Evolutionary conservation across 2,113 vertebrate genomes (phyloP).

Genomic region (Callospermophilus lateralis): DNA sequence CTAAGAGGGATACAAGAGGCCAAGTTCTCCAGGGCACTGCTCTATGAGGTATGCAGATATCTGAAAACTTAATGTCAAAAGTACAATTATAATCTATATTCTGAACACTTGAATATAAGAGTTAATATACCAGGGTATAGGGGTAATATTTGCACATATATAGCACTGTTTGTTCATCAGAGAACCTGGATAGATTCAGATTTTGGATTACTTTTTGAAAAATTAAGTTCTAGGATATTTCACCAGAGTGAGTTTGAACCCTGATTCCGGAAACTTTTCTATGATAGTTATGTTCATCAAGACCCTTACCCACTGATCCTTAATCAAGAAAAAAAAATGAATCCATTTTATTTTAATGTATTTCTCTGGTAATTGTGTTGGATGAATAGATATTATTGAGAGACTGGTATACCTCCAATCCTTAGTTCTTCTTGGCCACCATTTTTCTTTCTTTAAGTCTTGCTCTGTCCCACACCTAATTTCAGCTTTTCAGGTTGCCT

Average conservation of each 20-base stretch:
- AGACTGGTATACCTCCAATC: not conserved
- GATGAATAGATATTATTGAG: not conserved
- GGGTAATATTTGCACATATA: not conserved
- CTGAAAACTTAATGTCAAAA: not conserved
- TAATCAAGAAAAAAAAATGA: constrained; percentile 6
- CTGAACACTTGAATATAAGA: not conserved
- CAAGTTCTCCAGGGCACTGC: not conserved
- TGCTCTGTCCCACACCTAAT: not conserved
- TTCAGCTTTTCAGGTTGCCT: constrained; percentile 26
- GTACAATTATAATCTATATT: not conserved
- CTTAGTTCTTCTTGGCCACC: not conserved
- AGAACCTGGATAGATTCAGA: not conserved
- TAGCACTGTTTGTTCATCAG: not conserved
- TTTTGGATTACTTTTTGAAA: not conserved
- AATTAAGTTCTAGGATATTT: not conserved
- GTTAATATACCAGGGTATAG: not conserved
- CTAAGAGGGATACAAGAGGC: not conserved
- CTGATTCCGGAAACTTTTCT: not conserved
- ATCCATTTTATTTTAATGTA: not conserved
- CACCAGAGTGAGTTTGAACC: not conserved
- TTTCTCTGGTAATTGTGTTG: not conserved
- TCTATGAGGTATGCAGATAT: too few species aligned
- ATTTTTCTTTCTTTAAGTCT: not conserved
- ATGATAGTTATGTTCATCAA: not conserved
- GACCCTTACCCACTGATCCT: not conserved